A percentile compares a stretch with the other conserved stretches of the same genome.
These are phyloP conservation scores for Oreochromis grahami DNA, from an alignment of 2,797 vertebrate genomes.

Conservation along the genomic window DNA sequence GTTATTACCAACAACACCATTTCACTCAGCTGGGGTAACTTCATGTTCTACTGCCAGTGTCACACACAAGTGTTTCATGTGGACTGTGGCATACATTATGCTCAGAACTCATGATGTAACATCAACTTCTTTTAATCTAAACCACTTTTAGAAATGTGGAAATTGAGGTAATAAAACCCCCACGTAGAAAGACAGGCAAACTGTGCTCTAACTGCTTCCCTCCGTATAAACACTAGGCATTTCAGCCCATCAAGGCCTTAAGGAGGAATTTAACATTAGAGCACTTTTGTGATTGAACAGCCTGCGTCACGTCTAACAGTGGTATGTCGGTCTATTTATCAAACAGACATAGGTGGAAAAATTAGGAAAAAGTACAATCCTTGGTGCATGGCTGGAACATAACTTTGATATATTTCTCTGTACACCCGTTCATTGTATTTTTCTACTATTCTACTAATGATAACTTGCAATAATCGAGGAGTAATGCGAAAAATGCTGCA, in stretches of 20 bases:
- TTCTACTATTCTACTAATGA: not conserved
- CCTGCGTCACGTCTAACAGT: not conserved
- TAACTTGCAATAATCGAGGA: not conserved
- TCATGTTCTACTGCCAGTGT: not conserved
- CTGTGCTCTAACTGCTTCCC: not conserved
- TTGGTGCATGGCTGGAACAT: not conserved
- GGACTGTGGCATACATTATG: not conserved
- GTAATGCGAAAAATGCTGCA: not conserved
- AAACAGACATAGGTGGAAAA: not conserved
- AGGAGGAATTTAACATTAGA: not conserved
- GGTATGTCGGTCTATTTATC: not conserved
- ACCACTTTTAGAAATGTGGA: not conserved
- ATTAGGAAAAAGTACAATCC: not conserved
- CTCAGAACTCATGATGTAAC: not conserved
- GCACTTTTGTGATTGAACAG: not conserved
- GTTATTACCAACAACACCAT: not conserved
- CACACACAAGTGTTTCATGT: not conserved
- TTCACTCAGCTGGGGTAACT: not conserved
- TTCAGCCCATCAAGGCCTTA: not conserved
- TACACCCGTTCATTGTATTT: not conserved
- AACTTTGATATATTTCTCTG: fast-evolving
- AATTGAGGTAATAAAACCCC: not conserved
- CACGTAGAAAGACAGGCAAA: not conserved
- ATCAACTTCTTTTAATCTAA: not conserved
- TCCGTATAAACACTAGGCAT: not conserved